Conservation (phyloP, 2,797 vertebrate genomes). For the Lepilemur ruficaudatus region DNA sequence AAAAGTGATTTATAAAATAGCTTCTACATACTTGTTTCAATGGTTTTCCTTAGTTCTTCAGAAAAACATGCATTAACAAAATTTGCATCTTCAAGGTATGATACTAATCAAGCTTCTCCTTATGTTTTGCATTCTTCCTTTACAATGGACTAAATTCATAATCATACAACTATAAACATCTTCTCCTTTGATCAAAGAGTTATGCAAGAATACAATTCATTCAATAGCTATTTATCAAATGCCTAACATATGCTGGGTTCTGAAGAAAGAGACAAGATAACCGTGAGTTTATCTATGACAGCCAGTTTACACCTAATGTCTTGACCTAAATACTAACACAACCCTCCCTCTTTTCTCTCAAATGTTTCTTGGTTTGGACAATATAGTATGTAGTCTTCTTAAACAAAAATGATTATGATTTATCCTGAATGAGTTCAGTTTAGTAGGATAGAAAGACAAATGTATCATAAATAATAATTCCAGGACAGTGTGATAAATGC, state of each 20-base stretch:
- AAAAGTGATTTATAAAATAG: slow-evolving; percentile 32
- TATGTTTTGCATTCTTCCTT: slow-evolving; percentile 30
- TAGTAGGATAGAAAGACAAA: background rate
- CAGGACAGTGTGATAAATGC: background rate
- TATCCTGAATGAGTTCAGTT: background rate
- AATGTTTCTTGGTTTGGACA: background rate
- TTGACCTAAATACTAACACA: background rate
- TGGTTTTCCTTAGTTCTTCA: background rate
- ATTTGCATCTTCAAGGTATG: background rate
- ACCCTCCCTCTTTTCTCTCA: background rate
- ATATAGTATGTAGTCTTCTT: background rate
- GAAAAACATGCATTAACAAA: background rate
- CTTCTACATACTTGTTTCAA: background rate
- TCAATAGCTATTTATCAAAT: slow-evolving; percentile 1
- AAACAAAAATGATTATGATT: background rate
- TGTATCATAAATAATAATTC: background rate
- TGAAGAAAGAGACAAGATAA: background rate
- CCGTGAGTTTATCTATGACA: background rate
- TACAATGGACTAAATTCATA: background rate
- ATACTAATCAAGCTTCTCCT: background rate
- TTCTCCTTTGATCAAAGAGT: slow-evolving; percentile 10
- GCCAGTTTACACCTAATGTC: background rate
- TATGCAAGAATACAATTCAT: background rate
- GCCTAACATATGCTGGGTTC: background rate
- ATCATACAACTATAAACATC: background rate